Base-by-base conservation (phyloP, 2,888 invertebrate species). In the Habroteleia sp. region DNA sequence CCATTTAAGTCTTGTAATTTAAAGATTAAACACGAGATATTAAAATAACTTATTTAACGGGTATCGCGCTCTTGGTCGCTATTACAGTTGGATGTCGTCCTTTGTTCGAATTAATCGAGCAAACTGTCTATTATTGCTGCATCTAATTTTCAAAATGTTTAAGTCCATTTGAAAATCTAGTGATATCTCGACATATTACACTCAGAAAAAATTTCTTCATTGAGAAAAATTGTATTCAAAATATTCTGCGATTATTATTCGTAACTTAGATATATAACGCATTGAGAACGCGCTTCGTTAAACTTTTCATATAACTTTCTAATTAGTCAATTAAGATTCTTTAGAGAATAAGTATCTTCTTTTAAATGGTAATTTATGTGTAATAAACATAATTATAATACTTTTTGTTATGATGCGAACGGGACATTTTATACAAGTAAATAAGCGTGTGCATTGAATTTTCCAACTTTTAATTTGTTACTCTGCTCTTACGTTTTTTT, bases 391-490 rank as follows among this genome's bases (percentile, higher is more conserved):
- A 52, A 52, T 69, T 60, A 48, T 20, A 74, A 62, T 52, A 52
- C 58, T 73, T 68, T 60, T 48, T 25, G 54, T 31, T 16, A 25
- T 35, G 48, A 41, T 46, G 13, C 14, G 52, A 54, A 46, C 46
- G 50, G 11, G 8, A 10, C 27, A 35, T 41, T 58, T 33, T 46
- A 41, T 44, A 41, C 39, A 56, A 41, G 56, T 11, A 48, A 33
- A 37, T n/a, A 31, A 60, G 56, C 48, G 52, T 63, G 50, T 41
- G 54, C 56, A 50, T 48, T 50, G 68, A 68, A 68, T 68, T 54
- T 44, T 42, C 42, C 37, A 74, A 74, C 60, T 68, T 74, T 74
- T 74, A 66, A 74, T 74, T 74, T 74, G 68, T 74, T 68, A 50
- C 50, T 48, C 58, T 56, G 17, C 17, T 33, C 56, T 31, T 10